Percentiles rank a stretch among this genome's conserved stretches.
Conservation (phyloP, 2,888 invertebrate genomes). For the Pristionchus maxplancki region DNA sequence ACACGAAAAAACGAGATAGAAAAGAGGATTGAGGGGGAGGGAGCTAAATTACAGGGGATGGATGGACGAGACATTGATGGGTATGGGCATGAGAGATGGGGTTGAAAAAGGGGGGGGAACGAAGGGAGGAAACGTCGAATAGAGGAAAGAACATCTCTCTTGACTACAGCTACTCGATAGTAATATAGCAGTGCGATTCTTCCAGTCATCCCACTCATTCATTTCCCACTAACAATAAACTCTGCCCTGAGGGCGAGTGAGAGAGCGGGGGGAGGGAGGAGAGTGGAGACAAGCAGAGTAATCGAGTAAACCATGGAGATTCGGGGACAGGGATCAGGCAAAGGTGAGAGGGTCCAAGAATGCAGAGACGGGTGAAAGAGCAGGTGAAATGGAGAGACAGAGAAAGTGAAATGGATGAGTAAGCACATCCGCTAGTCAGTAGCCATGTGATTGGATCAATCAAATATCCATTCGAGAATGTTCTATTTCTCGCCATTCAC, state of each 20-base stretch:
- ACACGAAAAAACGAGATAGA: conserved; percentile 12
- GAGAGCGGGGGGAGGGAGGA: neutral
- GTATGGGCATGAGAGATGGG: neutral
- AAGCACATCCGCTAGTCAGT: neutral
- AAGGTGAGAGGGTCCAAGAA: neutral
- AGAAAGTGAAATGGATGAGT: neutral
- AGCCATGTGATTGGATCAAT: conserved; percentile 46
- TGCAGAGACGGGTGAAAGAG: neutral
- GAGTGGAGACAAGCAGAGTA: neutral
- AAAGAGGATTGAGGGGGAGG: conserved; percentile 16
- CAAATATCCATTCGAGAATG: neutral
- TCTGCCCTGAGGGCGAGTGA: conserved; percentile 41
- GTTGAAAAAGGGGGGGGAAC: conserved; percentile 21
- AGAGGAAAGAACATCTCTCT: neutral
- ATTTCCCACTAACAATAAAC: conserved; percentile 45
- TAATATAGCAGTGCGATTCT: conserved; percentile 20
- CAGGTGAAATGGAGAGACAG: neutral
- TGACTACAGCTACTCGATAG: neutral
- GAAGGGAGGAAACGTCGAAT: neutral
- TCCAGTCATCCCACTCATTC: conserved; percentile 30
- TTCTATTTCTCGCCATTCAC: neutral
- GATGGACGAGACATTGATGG: conserved; percentile 32
- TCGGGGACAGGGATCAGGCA: neutral
- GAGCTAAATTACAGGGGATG: neutral
- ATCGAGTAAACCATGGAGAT: conserved; percentile 30